Conservation (phyloP, 2,797 vertebrate species). For the Nannoperca australis region DNA sequence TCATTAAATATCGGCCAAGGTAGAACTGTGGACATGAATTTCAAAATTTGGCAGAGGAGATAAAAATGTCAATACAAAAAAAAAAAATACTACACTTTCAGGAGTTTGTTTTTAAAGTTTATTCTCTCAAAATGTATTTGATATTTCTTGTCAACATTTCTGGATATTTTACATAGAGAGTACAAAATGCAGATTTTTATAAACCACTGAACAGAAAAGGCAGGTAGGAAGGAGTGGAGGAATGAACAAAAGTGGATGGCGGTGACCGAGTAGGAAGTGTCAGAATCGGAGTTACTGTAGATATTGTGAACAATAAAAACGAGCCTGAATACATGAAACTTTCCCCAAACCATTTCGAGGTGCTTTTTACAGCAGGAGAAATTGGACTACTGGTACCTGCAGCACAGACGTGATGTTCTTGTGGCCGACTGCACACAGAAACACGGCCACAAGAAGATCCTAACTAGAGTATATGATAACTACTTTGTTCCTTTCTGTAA, state of each 20-base stretch:
- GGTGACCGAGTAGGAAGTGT: slow-evolving; percentile 46
- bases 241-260: slow-evolving; percentile 44
- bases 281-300: slow-evolving; percentile 37
- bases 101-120: slow-evolving; percentile 76
- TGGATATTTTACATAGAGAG: slow-evolving; percentile 77
- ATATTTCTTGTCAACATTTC: slow-evolving; percentile 65
- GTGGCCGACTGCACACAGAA: neutral
- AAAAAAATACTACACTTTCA: slow-evolving; percentile 47
- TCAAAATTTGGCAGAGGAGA: neutral
- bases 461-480: neutral
- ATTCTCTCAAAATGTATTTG: slow-evolving; percentile 79
- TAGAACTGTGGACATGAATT: neutral
- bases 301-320: slow-evolving; percentile 44
- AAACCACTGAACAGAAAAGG: slow-evolving; percentile 73
- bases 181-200: slow-evolving; percentile 81
- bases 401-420: slow-evolving; percentile 12
- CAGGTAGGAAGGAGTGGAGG: slow-evolving; percentile 46
- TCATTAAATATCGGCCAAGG: neutral
- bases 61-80: neutral
- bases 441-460: neutral
- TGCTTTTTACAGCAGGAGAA: slow-evolving; percentile 9
- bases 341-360: slow-evolving; percentile 38
- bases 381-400: neutral
- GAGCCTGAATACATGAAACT: slow-evolving; percentile 31
- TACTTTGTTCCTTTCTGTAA: slow-evolving; percentile 3